Percentiles rank a stretch among this genome's conserved stretches.
phyloP scores from a whole-genome alignment of 1,140 invertebrate genomes.

The Nasonia giraulti region DNA sequence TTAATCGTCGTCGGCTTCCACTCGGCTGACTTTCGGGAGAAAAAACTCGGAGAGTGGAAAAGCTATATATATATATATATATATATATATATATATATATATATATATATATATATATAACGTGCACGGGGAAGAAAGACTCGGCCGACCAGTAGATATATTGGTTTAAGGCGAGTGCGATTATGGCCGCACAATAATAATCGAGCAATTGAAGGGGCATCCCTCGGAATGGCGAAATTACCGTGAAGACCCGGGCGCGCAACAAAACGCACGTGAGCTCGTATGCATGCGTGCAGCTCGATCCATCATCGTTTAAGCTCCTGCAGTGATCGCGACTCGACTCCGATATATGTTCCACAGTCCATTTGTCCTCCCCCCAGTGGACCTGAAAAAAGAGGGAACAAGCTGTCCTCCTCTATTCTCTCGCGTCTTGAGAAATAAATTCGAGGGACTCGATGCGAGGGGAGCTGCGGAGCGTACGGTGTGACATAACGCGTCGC shows the following conservation, averaged over 20 bases:
- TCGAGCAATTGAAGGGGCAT: constrained; percentile 36
- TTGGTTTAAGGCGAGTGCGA: constrained; percentile 45
- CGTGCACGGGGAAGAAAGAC: neutral
- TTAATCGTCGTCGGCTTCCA: constrained; percentile 42
- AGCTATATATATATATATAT: no score
- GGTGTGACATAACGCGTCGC: constrained; percentile 34
- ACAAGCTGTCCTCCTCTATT: constrained; percentile 15
- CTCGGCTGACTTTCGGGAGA: neutral
- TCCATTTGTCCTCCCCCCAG: constrained; percentile 1
- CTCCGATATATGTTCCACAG: constrained; percentile 1
- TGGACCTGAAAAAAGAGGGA: constrained; percentile 10
- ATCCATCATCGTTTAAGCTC: constrained; percentile 44
- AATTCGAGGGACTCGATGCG: constrained; percentile 26
- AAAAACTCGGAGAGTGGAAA: constrained; percentile 10
- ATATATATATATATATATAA: constrained; percentile 5
- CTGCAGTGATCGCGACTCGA: constrained; percentile 6
- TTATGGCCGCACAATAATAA: constrained; percentile 42
- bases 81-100: no score
- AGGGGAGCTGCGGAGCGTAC: neutral
- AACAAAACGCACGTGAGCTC: neutral
- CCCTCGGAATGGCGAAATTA: constrained; percentile 32
- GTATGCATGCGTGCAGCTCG: neutral
- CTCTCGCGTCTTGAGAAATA: constrained; percentile 10
- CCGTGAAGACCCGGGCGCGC: neutral
- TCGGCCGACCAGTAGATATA: constrained; percentile 11